Percentiles rank a stretch among this genome's conserved stretches.
These are phyloP conservation scores for Synergus itoensis DNA, from an alignment of 2,888 invertebrate genomes.

Conservation along the genomic window DNA sequence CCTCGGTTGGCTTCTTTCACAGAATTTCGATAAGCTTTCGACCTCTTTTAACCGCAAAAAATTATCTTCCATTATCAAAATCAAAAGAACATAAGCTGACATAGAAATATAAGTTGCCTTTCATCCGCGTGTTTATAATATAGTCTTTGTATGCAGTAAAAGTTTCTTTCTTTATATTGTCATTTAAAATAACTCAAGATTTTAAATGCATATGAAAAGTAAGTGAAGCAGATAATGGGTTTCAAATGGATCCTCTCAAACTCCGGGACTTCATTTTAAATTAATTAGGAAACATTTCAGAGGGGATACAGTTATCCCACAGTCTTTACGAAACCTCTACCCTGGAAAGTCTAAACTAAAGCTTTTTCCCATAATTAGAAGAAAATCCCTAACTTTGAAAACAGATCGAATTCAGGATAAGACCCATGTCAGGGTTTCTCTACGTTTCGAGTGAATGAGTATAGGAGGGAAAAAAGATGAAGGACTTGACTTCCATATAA, in stretches of 20 bases:
- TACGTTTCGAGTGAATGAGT: slow-evolving; percentile 19
- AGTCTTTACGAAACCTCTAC: background rate
- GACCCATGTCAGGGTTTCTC: slow-evolving; percentile 18
- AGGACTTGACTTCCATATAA: slow-evolving; percentile 17
- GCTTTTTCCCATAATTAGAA: background rate
- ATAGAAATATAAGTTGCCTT: background rate
- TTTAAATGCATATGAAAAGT: background rate
- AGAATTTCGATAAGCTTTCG: background rate
- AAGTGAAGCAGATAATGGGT: background rate
- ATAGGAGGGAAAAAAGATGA: slow-evolving; percentile 35
- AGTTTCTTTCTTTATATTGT: background rate
- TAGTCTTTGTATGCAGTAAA: no score
- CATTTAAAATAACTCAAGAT: background rate
- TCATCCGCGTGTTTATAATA: background rate
- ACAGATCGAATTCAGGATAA: slow-evolving; percentile 22
- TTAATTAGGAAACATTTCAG: background rate
- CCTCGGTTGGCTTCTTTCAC: background rate
- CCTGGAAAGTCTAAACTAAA: background rate
- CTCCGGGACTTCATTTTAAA: background rate
- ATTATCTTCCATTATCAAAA: background rate
- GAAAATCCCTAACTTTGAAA: slow-evolving; percentile 10
- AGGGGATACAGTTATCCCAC: background rate
- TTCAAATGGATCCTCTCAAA: background rate
- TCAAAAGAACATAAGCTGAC: background rate
- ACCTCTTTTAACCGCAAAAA: background rate